phyloP scores from a whole-genome alignment of 2,888 invertebrate genomes.

The Calliopum simillimum region DNA sequence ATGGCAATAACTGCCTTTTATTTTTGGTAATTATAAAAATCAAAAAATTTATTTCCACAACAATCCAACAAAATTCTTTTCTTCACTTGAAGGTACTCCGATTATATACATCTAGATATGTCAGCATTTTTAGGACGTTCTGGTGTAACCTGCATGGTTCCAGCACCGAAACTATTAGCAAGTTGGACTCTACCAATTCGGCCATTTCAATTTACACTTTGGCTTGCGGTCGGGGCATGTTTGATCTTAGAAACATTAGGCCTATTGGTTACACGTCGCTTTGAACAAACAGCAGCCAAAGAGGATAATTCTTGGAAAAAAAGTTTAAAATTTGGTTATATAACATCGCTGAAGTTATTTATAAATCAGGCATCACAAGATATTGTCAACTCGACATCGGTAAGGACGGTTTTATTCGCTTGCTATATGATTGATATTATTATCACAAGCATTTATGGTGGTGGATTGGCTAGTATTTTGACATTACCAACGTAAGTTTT shows the following conservation, averaged over 20 bases:
- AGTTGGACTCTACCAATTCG: constrained; percentile 74
- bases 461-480: constrained; percentile 75
- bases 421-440: constrained; percentile 70
- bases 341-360: constrained; percentile 56
- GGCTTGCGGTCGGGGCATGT: constrained; percentile 70
- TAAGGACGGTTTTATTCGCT: constrained; percentile 55
- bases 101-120: constrained; percentile 73
- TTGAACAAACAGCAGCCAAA: constrained; percentile 42
- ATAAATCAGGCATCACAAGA: constrained; percentile 57
- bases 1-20: constrained; percentile 55
- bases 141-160: constrained; percentile 76
- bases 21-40: constrained; percentile 46
- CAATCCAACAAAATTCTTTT: too few relatives aligned
- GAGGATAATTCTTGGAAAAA: constrained; percentile 42
- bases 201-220: constrained; percentile 72
- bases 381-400: constrained; percentile 50
- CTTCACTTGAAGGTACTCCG: constrained; percentile 72
- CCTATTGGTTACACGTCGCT: constrained; percentile 52
- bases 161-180: constrained; percentile 72
- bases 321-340: constrained; percentile 53
- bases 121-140: constrained; percentile 72
- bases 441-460: constrained; percentile 74
- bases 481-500: constrained; percentile 71
- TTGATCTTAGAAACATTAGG: constrained; percentile 68
- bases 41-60: too few relatives aligned